phyloP scores from a whole-genome alignment of 2,888 invertebrate species.

The Drosophila quinaria region DNA sequence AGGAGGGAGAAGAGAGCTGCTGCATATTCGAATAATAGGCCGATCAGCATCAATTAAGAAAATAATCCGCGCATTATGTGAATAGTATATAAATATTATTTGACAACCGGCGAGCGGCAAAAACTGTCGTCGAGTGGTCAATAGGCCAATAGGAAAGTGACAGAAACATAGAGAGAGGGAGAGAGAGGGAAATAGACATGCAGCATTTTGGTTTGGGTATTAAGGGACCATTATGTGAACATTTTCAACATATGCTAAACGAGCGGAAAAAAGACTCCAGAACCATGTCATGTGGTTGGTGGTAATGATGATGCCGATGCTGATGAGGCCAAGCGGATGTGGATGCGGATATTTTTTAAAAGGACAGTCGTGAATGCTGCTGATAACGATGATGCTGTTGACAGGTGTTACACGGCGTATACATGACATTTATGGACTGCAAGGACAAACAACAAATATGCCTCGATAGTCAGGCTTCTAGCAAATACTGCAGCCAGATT shows the following conservation, averaged over 20 bases:
- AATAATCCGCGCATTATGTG: constrained; percentile 72
- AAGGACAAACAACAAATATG: constrained; percentile 6
- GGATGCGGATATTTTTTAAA: constrained; percentile 12
- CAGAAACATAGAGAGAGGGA: neutral
- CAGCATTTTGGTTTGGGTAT: constrained; percentile 38
- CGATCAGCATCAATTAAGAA: constrained; percentile 76
- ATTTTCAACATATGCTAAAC: constrained; percentile 66
- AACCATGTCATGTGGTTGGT: constrained; percentile 48
- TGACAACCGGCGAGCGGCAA: constrained; percentile 51
- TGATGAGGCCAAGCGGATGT: constrained; percentile 16
- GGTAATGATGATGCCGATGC: constrained; percentile 53
- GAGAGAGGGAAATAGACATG: neutral
- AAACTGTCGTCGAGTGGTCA: constrained; percentile 61
- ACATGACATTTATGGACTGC: constrained; percentile 56
- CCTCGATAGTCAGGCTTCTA: neutral
- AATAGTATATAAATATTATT: constrained; percentile 74
- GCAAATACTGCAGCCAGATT: neutral
- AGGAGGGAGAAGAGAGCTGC: neutral
- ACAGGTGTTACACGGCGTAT: constrained; percentile 49
- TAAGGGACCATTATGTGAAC: constrained; percentile 57
- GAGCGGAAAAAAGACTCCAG: constrained; percentile 32
- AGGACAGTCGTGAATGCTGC: constrained; percentile 4
- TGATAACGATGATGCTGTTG: constrained; percentile 48
- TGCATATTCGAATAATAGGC: constrained; percentile 52
- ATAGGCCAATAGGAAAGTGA: constrained; percentile 6